A percentile compares a stretch with the other conserved stretches of the same genome.
phyloP scores from a whole-genome alignment of 2,113 vertebrate species.

The Rallus limicola region DNA sequence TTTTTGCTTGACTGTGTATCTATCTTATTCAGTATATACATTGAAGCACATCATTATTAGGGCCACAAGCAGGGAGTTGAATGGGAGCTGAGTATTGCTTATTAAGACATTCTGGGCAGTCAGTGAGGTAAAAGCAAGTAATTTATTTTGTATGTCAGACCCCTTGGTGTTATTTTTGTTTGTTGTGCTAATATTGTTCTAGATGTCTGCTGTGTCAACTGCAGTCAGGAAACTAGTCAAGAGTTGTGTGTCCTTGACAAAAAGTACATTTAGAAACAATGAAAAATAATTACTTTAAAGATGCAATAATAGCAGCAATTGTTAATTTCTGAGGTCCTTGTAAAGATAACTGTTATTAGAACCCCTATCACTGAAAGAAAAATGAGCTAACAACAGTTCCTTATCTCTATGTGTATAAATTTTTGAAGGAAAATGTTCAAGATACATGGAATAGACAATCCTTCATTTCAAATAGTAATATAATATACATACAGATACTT shows the following conservation, averaged over 20 bases:
- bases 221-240: not conserved
- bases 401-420: not conserved
- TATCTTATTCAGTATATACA: not conserved
- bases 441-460: not conserved
- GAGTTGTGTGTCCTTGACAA: not conserved
- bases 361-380: not conserved
- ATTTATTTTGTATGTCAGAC: not conserved
- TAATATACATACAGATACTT: not conserved
- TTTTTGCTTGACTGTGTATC: not conserved
- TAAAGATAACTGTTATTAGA: not conserved
- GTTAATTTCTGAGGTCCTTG: conserved; percentile 9
- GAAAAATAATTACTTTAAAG: not conserved
- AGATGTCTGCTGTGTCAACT: not conserved
- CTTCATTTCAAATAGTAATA: not conserved
- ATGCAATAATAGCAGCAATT: not conserved
- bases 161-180: conserved; percentile 13
- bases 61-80: not conserved
- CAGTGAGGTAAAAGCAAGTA: not conserved
- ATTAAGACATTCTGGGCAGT: not conserved
- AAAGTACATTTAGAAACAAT: not conserved
- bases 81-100: not conserved
- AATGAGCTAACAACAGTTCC: not conserved
- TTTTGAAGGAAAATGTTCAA: not conserved
- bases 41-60: not conserved
- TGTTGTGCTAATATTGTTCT: not conserved